Evolutionary conservation across 30 jellyfish, hydroid and myxozoan species (phyloP), one percentile per base, ranked within the genome.

Genomic region (Aurelia aurita complex sp. Pacific): DNA sequence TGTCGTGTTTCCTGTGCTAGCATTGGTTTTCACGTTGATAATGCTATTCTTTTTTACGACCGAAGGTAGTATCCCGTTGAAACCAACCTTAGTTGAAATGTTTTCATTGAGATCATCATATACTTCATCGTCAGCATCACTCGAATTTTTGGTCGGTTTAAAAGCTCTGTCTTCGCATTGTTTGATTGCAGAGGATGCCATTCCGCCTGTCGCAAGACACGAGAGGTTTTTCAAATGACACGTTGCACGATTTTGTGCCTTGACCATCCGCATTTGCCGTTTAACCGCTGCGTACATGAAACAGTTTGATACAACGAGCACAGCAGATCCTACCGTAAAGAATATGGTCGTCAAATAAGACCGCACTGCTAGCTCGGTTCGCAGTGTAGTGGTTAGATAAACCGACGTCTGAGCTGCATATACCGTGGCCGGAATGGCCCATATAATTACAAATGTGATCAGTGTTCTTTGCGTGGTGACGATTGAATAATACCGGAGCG

Each of bases 351-450:
- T 79, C 73, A 79, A 2, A 35, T 38, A 46, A 4, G 89, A 79
- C 19, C 89, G 89, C 10, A 79, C 73, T 9, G 11, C 34, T 42
- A 79, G 89, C 80, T 79, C 89, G 36, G 17, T 23, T 42, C 2
- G 6, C 10, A 40, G 5, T 10, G 89, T n/a, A 14, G 73, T 14
- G 51, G n/a, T 64, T 46, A 64, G 17, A 71, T 13, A 79, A 8
- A 79, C 43, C 80, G 68, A 9, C 43, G 52, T 38, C 61, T 79
- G 89, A 33, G 43, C 17, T 32, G 43, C 50, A 53, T 38, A 79
- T 1, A 79, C 80, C n/a, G n/a, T 10, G 38, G 62, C 54, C 12
- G 89, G 89, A 19, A 79, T 43, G 14, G 68, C 38, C 89, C 89
- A 79, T 43, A 79, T 79, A 12, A 66, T 4, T 12, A 46, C 68